Evolutionary conservation across 2,888 invertebrate species (phyloP), one percentile per base, ranked within the genome.

Genomic region (Nemotelus pantherinus): DNA sequence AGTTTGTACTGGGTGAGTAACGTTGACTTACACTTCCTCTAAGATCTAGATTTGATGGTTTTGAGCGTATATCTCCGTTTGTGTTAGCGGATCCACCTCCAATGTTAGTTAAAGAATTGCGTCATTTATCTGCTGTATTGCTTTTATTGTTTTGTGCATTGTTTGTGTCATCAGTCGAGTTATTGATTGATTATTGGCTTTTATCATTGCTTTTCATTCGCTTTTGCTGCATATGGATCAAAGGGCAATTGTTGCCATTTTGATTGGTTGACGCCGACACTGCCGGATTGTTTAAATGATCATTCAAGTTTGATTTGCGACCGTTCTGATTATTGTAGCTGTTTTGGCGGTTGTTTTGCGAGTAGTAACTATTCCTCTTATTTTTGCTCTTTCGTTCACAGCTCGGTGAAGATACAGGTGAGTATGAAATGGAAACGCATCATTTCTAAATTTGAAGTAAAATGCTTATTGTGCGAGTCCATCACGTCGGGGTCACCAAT

Each of bases 1-100:
- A 85, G 81, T 86, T 87, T 79, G 87, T 86, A 80, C 87, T 85
- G 39, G 87, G 87, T 76, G 87, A 87, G 77, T 87, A 87, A 10
- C 87, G 85, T 79, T 87, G 87, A 79, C 87, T 87, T 44, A 83
- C 83, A 77, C 84, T 85, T 2, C 87, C 83, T 50, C 84, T 83
- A 78, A 85, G 85, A 77, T 85, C 85, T 77, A 84, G 82, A 80
- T 84, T 83, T 9, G 83, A 82, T 68, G 85, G 86, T 63, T 86
- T 86, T 53, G 84, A 85, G 53, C 83, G 81, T 9, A 82, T 80
- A 53, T 80, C 79, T 7, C 77, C 72, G 75, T 79, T 82, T 78
- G 79, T 82, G 76, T 79, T 63, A 3, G 64, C 7, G 2, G 68
- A 47, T 55, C 67, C 75, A 10, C 77, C 77, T 10, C 70, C 64